Evolutionary conservation across 1,140 invertebrate genomes (phyloP).

Genomic region (Hylaeus anthracinus): DNA sequence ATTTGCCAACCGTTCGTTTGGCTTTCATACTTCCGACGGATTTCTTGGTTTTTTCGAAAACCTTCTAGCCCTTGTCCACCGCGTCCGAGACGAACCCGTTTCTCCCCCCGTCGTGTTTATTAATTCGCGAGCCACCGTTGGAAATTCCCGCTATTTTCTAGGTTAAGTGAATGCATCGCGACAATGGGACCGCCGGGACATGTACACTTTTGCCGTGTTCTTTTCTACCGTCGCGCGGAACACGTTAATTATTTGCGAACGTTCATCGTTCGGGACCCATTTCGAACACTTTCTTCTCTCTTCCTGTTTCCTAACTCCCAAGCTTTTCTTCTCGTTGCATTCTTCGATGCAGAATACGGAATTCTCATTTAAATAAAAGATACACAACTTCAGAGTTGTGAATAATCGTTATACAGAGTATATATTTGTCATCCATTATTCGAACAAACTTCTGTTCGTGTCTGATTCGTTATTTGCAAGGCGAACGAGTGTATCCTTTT

Average conservation of each 20-base stretch:
- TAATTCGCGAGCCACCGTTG: background rate
- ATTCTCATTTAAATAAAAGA: too few relatives aligned
- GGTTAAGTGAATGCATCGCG: background rate
- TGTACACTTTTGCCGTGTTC: background rate
- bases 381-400: too few relatives aligned
- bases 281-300: background rate
- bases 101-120: background rate
- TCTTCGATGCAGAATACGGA: too few relatives aligned
- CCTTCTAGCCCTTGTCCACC: background rate
- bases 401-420: too few relatives aligned
- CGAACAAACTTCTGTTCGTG: too few relatives aligned
- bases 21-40: constrained; percentile 65
- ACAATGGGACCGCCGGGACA: background rate
- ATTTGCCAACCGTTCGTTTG: constrained; percentile 78
- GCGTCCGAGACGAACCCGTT: background rate
- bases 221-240: background rate
- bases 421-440: too few relatives aligned
- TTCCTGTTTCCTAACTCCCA: background rate
- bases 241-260: background rate
- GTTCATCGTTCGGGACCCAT: background rate
- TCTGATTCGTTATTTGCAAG: too few relatives aligned
- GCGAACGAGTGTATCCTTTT: too few relatives aligned
- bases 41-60: constrained; percentile 51
- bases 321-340: too few relatives aligned
- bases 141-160: background rate